Percentiles rank a stretch among this genome's conserved stretches.
phyloP scores from a whole-genome alignment of 2,888 invertebrate species.

The Ceriagrion tenellum region DNA sequence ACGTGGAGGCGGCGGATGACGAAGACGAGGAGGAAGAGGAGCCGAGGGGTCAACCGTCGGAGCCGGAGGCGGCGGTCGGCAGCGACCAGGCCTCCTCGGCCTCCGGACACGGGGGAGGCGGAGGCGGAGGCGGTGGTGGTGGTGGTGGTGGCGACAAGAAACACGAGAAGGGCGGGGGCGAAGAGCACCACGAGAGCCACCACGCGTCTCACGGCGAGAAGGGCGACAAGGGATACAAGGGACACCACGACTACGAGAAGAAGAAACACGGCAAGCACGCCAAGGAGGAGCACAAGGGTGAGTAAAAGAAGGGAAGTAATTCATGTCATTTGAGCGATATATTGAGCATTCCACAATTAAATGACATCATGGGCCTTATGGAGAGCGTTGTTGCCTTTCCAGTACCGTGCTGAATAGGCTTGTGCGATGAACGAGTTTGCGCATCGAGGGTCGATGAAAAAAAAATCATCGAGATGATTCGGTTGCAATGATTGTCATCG shows the following conservation, averaged over 20 bases:
- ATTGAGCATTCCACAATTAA: too few species aligned
- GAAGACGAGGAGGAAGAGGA: background rate
- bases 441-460: too few species aligned
- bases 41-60: background rate
- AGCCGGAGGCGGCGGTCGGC: background rate
- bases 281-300: conserved; percentile 80
- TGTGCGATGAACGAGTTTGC: too few species aligned
- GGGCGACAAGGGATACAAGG: conserved; percentile 80
- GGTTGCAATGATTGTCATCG: too few species aligned
- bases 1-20: background rate
- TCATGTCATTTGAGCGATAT: too few species aligned
- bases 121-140: background rate
- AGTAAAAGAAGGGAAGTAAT: background rate
- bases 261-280: conserved; percentile 85
- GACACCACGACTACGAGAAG: conserved; percentile 78
- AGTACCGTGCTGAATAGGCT: too few species aligned
- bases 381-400: too few species aligned
- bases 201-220: conserved; percentile 86
- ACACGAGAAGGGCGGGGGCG: conserved; percentile 84
- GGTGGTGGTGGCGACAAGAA: background rate
- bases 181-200: conserved; percentile 87
- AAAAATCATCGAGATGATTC: too few species aligned
- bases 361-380: too few species aligned
- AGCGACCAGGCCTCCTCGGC: background rate
- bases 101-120: background rate